Base-by-base conservation (phyloP, 2,113 vertebrate species). In the Delphinapterus leucas region DNA sequence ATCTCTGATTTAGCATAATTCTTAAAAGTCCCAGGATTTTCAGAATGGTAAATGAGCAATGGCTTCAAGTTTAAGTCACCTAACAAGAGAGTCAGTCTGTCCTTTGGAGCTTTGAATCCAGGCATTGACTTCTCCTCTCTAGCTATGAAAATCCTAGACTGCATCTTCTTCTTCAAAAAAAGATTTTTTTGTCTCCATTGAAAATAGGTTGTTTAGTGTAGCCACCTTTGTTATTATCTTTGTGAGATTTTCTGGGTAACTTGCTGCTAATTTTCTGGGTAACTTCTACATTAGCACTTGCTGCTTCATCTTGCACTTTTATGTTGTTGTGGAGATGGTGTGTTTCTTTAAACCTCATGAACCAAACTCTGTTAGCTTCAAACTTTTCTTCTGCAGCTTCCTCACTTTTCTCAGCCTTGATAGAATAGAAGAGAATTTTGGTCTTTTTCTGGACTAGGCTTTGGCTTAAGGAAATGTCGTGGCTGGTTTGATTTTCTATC, bases 191-290 rank as follows among this genome's bases (percentile, higher is more conserved):
- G 15, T 47, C 73, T 47, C 18, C 26, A 20, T 20, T 31, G 44
- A 76, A 18, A 47, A 31, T 31, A 31, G 1, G 4, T 6, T 47
- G 41, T 31, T 26, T 31, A 4, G 41, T 76, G 26, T 31, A 10
- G 9, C 15, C 0, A 8, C 73, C 38, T 20, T 26, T 47, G 41
- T 31, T 76, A 18, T 3, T 18, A 12, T 12, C 74, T 21, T 5
- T 0, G 17, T 1, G 15, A 1, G 17, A 3, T 49, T 28, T 49
- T 31, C 44, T 21, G 74, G 9, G 1, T 60, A 60, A 26, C 60
- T 26, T 33, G 47, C 17, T 49, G 28, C 47, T 44, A 44, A 44
- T 44, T 44, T 44, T 44, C 44, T 44, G 8, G 44, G 44, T 44
- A 33, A 8, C 74, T 77, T 21, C 44, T 77, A 3, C 5, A 3